Percentiles rank a stretch among this genome's conserved stretches.
phyloP scores from a whole-genome alignment of 2,888 invertebrate genomes.

The Drosophila maculinotata region DNA sequence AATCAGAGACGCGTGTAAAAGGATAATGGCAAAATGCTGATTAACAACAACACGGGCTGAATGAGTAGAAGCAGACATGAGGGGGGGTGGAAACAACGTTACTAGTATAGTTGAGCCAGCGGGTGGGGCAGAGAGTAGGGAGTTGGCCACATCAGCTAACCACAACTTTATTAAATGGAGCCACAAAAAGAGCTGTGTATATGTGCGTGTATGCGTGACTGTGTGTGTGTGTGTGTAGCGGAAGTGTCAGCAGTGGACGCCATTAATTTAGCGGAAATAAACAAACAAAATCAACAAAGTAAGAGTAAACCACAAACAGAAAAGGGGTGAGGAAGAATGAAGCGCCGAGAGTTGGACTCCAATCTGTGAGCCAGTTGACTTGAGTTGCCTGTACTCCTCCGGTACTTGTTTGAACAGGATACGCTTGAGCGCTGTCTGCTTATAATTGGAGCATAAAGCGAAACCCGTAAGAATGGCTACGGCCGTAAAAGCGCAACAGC shows the following conservation, averaged over 20 bases:
- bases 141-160: constrained; percentile 21
- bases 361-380: constrained; percentile 7
- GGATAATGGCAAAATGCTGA: constrained; percentile 69
- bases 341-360: constrained; percentile 18
- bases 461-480: constrained; percentile 63
- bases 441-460: constrained; percentile 79
- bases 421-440: constrained; percentile 65
- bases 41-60: constrained; percentile 50
- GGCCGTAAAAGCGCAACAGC: constrained; percentile 56
- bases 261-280: constrained; percentile 80
- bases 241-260: constrained; percentile 75
- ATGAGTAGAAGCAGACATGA: neutral
- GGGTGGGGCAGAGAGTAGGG: constrained; percentile 1
- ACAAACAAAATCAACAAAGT: constrained; percentile 73
- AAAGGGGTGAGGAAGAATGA: neutral
- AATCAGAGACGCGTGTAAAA: constrained; percentile 78
- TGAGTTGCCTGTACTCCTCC: constrained; percentile 31
- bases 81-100: neutral
- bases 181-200: constrained; percentile 1
- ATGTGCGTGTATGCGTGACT: neutral
- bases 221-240: constrained; percentile 35
- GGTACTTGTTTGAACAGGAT: constrained; percentile 67
- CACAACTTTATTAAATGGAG: constrained; percentile 67
- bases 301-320: constrained; percentile 58
- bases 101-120: neutral